Percentiles rank a stretch among this genome's conserved stretches.
These are phyloP conservation scores for Pica pica DNA, from an alignment of 2,113 vertebrate genomes.

Conservation along the genomic window DNA sequence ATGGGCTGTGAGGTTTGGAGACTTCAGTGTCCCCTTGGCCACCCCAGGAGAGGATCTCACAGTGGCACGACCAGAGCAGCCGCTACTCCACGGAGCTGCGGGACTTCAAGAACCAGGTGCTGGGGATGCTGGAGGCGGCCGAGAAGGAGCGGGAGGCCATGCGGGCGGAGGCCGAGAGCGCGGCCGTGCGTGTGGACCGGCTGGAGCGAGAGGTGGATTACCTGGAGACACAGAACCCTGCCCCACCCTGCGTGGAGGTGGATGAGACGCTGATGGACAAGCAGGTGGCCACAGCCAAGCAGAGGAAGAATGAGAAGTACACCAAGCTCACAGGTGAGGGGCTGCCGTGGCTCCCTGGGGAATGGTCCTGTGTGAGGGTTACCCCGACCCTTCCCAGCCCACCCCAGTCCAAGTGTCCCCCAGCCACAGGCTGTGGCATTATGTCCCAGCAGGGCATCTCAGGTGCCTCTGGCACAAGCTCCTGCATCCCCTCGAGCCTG, in stretches of 20 bases:
- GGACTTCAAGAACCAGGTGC: slow-evolving; percentile 88
- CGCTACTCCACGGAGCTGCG: slow-evolving; percentile 84
- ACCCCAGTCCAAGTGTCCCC: neutral
- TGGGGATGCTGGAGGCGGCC: slow-evolving; percentile 78
- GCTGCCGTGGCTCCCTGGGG: rapidly evolving
- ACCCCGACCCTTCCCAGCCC: rapidly evolving
- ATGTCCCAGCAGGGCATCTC: neutral
- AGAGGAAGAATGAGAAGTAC: slow-evolving; percentile 82
- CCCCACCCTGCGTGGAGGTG: slow-evolving; percentile 81
- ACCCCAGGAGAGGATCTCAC: slow-evolving; percentile 84
- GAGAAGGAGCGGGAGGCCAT: slow-evolving; percentile 79
- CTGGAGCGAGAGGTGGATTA: slow-evolving; percentile 90
- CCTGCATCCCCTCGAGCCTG: neutral
- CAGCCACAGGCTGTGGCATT: rapidly evolving
- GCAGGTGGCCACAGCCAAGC: slow-evolving; percentile 73
- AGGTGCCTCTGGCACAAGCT: neutral
- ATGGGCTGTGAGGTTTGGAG: neutral
- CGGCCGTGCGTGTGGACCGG: slow-evolving; percentile 76
- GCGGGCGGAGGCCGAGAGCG: slow-evolving; percentile 75
- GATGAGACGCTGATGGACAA: slow-evolving; percentile 85
- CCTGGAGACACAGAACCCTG: slow-evolving; percentile 84
- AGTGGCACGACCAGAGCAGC: slow-evolving; percentile 88
- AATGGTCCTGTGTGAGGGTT: rapidly evolving
- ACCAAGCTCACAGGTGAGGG: slow-evolving; percentile 85
- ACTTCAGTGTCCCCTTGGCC: neutral